These are phyloP conservation scores for Micrastur ruficollis DNA, from an alignment of 2,797 vertebrate genomes.

Conservation along the genomic window DNA sequence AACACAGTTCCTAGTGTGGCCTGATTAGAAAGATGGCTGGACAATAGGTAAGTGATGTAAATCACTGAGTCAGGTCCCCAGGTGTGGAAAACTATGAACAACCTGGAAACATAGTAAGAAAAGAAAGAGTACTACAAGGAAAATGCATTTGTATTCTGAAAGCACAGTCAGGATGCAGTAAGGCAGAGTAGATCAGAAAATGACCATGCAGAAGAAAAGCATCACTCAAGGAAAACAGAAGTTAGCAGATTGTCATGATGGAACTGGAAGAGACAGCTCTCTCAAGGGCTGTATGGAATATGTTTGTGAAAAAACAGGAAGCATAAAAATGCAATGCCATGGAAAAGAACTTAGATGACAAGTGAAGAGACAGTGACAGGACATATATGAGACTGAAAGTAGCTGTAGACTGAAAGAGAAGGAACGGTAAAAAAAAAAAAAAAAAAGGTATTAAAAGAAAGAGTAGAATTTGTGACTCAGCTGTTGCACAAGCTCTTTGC, in stretches of 20 bases:
- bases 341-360: neutral
- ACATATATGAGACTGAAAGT: neutral
- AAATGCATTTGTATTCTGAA: neutral
- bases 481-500: neutral
- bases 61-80: neutral
- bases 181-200: neutral
- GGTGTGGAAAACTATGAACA: fast-evolving
- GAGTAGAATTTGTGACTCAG: neutral
- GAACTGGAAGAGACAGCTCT: conserved; percentile 19
- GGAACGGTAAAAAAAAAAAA: neutral
- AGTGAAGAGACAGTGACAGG: neutral
- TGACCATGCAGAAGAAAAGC: neutral
- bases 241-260: neutral
- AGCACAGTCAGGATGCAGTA: neutral
- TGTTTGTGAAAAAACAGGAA: neutral
- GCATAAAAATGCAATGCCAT: neutral
- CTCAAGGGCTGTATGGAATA: neutral
- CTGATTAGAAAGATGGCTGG: neutral
- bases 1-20: neutral
- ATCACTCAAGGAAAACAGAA: neutral
- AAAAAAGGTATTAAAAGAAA: neutral
- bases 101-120: neutral
- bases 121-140: neutral
- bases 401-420: neutral
- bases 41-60: neutral